These are phyloP conservation scores for Homarus americanus DNA, from an alignment of 1,140 invertebrate genomes.

Conservation along the genomic window DNA sequence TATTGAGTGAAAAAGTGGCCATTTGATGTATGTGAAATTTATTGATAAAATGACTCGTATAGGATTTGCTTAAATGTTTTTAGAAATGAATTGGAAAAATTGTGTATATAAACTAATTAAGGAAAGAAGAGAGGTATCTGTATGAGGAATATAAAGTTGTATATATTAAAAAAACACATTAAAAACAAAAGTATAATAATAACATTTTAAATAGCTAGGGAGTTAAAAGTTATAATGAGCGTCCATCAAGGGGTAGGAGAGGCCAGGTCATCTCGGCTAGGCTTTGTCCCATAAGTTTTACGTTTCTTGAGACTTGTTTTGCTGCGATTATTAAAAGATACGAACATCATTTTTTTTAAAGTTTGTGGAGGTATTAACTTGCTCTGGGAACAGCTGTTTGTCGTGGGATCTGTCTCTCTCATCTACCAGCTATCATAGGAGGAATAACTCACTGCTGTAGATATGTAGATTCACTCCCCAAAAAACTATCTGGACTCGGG, in stretches of 20 bases:
- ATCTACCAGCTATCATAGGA: no score
- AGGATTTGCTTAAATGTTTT: no score
- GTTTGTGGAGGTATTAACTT: not conserved
- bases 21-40: no score
- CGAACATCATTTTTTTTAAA: not conserved
- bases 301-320: not conserved
- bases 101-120: no score
- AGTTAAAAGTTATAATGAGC: not conserved
- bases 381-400: not conserved
- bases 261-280: not conserved
- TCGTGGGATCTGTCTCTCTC: not conserved
- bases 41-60: no score
- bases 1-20: no score
- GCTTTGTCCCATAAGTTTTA: not conserved
- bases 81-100: no score
- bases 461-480: no score
- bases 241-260: no score
- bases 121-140: not conserved
- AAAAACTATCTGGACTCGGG: no score
- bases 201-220: not conserved
- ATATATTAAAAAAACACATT: not conserved
- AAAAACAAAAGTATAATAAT: not conserved
- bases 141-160: slow-evolving; percentile 9
- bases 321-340: slow-evolving; percentile 13
- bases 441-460: no score